Evolutionary conservation across 37 sponge, comb jelly and placozoan species (phyloP).

Genomic region (Lycopodina hypogea): DNA sequence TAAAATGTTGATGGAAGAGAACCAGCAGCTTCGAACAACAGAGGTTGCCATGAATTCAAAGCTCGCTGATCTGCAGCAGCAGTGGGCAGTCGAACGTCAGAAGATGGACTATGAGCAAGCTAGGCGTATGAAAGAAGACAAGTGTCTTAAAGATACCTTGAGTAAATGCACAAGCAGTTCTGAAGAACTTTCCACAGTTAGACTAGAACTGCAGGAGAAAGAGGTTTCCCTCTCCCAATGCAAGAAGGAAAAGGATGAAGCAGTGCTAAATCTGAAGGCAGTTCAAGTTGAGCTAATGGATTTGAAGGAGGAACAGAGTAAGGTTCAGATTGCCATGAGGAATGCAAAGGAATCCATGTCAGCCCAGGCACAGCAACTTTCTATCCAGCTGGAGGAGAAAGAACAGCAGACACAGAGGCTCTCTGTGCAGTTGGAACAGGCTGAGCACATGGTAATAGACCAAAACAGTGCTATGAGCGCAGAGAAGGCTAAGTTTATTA

Average conservation of each 20-base stretch:
- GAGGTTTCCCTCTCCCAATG: not conserved
- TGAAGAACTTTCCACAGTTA: slow-evolving; percentile 2
- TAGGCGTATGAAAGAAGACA: not conserved
- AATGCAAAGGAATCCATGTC: not conserved
- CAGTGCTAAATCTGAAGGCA: not conserved
- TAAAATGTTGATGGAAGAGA: not conserved
- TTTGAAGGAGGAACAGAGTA: not conserved
- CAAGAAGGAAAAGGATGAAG: not conserved
- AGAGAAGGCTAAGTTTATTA: not conserved
- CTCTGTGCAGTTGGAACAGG: not conserved
- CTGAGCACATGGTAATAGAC: not conserved
- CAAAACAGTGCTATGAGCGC: not conserved
- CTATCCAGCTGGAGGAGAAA: not conserved
- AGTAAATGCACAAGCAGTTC: not conserved
- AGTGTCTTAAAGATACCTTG: slow-evolving; percentile 4
- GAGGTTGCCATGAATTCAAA: not conserved
- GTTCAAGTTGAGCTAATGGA: not conserved
- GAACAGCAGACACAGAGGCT: not conserved
- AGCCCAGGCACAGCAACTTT: not conserved
- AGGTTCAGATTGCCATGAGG: not conserved
- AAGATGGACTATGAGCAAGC: not conserved
- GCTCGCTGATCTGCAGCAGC: not conserved
- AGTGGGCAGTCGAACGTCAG: not conserved
- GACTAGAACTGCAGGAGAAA: not conserved
- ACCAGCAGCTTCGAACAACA: not conserved